A percentile compares a stretch with the other conserved stretches of the same genome.
Evolutionary conservation across 2,113 vertebrate genomes (phyloP).

Genomic region (Hiodon tergisus): DNA sequence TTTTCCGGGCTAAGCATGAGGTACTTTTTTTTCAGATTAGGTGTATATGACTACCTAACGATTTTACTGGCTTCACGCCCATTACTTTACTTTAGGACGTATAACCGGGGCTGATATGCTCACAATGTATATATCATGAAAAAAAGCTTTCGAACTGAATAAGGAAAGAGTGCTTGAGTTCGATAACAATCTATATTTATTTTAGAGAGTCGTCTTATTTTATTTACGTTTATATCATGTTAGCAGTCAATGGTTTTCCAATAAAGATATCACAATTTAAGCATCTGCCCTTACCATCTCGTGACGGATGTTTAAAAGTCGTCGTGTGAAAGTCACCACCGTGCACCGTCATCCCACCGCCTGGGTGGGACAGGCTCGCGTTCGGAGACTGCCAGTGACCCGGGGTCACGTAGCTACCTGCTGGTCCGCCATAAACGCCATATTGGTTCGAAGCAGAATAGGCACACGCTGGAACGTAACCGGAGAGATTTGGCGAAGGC

Average conservation of each 20-base stretch:
- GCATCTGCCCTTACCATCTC: constrained; percentile 62
- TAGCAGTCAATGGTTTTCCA: not conserved
- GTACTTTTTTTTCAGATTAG: no score
- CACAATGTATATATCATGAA: no score
- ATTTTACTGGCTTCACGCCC: no score
- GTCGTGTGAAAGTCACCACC: constrained; percentile 61
- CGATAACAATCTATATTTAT: not conserved
- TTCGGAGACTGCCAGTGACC: constrained; percentile 74
- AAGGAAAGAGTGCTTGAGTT: not conserved
- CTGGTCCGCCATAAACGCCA: constrained; percentile 65
- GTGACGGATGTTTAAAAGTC: constrained; percentile 67
- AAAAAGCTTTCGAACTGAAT: no score
- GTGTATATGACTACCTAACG: no score
- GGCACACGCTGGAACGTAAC: constrained; percentile 77
- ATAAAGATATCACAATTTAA: not conserved
- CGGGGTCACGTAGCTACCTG: constrained; percentile 59
- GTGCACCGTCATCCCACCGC: constrained; percentile 53
- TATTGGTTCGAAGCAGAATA: constrained; percentile 75
- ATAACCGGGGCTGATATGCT: no score
- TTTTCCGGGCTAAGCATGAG: no score
- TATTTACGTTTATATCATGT: not conserved
- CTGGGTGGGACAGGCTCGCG: constrained; percentile 55
- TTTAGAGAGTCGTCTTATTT: not conserved
- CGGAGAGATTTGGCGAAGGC: constrained; percentile 66
- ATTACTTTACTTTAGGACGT: no score